Percentiles rank a stretch among this genome's conserved stretches.
Conservation (phyloP, 2,888 invertebrate species). For the Coleophora flavipennella region DNA sequence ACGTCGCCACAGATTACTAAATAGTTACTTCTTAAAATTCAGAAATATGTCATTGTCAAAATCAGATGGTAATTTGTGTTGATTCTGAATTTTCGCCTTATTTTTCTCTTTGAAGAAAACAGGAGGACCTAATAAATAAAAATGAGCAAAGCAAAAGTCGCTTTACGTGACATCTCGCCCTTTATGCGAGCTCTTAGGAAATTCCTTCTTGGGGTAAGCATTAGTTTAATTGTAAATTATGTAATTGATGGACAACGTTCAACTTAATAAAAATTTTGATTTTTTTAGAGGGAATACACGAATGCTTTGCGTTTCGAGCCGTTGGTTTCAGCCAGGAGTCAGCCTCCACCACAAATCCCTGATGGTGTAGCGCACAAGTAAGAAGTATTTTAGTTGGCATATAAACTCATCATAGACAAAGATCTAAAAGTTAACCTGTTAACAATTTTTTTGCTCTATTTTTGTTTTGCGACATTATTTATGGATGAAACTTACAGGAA, state of each 20-base stretch:
- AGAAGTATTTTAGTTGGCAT: too few species aligned
- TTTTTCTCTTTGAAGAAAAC: too few species aligned
- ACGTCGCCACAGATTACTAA: too few species aligned
- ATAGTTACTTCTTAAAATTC: too few species aligned
- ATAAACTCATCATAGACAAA: too few species aligned
- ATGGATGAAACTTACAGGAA: too few species aligned
- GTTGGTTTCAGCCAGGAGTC: slow-evolving; percentile 79
- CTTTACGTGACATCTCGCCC: slow-evolving; percentile 77
- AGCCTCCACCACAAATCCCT: slow-evolving; percentile 86
- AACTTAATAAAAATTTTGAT: slow-evolving; percentile 11
- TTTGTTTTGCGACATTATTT: too few species aligned
- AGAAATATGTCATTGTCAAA: too few species aligned
- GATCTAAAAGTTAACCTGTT: too few species aligned
- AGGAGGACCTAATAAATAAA: slow-evolving; percentile 12
- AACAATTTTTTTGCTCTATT: too few species aligned
- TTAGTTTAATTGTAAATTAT: slow-evolving; percentile 23
- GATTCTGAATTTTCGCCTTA: too few species aligned
- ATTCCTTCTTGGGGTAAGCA: slow-evolving; percentile 77
- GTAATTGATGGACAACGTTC: slow-evolving; percentile 25
- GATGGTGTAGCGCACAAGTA: slow-evolving; percentile 84
- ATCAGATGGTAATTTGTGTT: too few species aligned
- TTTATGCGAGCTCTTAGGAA: slow-evolving; percentile 74
- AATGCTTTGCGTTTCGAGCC: slow-evolving; percentile 79
- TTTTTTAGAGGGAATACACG: slow-evolving; percentile 71
- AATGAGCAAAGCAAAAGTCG: slow-evolving; percentile 57